Conservation (phyloP, 2,797 vertebrate species). For the Scolopax bukidnonensis region DNA sequence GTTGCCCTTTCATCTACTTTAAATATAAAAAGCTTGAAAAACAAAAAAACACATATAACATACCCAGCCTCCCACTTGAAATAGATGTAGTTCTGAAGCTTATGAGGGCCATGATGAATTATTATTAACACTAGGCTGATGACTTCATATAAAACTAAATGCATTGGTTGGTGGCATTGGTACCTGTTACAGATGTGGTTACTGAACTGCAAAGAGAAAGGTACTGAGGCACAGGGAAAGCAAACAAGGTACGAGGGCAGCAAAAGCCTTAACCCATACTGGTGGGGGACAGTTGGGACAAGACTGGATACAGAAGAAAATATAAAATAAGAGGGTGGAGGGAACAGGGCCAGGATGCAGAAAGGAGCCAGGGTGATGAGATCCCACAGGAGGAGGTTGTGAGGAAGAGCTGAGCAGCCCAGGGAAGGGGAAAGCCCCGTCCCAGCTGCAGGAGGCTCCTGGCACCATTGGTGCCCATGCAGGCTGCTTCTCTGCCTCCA, state of each 20-base stretch:
- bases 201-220: neutral
- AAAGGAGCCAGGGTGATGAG: neutral
- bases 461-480: rapidly evolving
- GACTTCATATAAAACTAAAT: neutral
- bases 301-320: neutral
- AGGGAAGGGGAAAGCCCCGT: neutral
- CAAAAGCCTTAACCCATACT: neutral
- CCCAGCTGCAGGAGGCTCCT: neutral
- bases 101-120: neutral
- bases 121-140: neutral
- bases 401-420: neutral
- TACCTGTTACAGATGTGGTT: neutral
- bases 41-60: neutral
- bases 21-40: neutral
- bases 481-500: neutral
- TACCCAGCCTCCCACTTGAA: neutral
- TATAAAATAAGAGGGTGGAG: neutral
- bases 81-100: neutral
- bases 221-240: neutral
- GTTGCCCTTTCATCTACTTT: neutral
- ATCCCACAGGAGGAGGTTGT: neutral
- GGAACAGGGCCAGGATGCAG: neutral
- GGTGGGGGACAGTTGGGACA: neutral
- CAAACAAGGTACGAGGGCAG: rapidly evolving
- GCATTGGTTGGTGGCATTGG: neutral